Percentiles rank a stretch among this genome's conserved stretches.
Evolutionary conservation across 2,113 vertebrate genomes (phyloP).

Genomic region (Dascyllus trimaculatus): DNA sequence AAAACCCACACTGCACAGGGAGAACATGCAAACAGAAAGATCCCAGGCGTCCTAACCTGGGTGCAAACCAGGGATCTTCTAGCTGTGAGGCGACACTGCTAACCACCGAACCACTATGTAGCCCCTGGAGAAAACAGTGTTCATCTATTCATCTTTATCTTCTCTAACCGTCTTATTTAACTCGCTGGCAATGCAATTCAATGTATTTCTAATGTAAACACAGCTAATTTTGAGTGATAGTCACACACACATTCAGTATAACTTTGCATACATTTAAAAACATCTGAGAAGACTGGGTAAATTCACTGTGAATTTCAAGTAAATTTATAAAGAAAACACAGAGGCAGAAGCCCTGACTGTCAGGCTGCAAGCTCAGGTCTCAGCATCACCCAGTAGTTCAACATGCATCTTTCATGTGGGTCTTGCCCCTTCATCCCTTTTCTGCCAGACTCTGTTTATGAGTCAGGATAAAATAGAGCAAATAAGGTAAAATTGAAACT

Average conservation of each 20-base stretch:
- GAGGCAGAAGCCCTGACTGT: slow-evolving; percentile 9
- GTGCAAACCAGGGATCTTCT: too few species aligned
- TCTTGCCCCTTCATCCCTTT: slow-evolving; percentile 53
- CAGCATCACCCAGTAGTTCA: slow-evolving; percentile 21
- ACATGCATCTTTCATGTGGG: slow-evolving; percentile 68
- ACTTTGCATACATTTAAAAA: neutral
- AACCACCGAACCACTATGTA: too few species aligned
- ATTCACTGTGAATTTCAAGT: neutral
- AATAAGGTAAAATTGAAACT: slow-evolving; percentile 46
- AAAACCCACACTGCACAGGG: too few species aligned
- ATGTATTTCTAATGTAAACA: neutral
- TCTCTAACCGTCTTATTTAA: too few species aligned
- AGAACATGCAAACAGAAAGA: too few species aligned
- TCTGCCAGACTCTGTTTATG: slow-evolving; percentile 51
- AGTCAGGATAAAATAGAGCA: slow-evolving; percentile 47
- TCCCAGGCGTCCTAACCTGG: too few species aligned
- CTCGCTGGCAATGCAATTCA: too few species aligned
- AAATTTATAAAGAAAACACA: slow-evolving; percentile 9
- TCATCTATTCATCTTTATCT: too few species aligned
- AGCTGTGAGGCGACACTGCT: too few species aligned
- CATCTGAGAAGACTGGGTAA: too few species aligned
- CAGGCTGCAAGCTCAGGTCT: slow-evolving; percentile 30
- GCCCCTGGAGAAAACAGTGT: too few species aligned
- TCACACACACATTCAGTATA: neutral
- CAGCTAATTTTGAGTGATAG: neutral